These are phyloP conservation scores for Centropus unirufus DNA, from an alignment of 2,113 vertebrate species.

Conservation along the genomic window DNA sequence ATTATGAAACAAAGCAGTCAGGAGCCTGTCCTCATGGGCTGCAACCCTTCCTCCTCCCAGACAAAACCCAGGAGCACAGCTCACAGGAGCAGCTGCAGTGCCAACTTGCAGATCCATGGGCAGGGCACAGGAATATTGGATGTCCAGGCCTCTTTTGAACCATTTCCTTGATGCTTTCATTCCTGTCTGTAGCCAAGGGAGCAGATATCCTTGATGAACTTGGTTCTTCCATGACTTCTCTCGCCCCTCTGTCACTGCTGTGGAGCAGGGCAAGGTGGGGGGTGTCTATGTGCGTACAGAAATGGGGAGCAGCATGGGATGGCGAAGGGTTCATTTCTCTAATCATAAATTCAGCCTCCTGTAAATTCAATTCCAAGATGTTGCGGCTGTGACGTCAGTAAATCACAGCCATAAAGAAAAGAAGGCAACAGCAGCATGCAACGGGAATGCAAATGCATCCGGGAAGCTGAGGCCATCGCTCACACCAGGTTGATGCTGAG, in stretches of 20 bases:
- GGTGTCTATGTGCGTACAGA: not conserved
- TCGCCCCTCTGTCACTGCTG: accelerated
- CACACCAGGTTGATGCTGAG: accelerated
- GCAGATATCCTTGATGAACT: not conserved
- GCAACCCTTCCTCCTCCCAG: not conserved
- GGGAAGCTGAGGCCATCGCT: not conserved
- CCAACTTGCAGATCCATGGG: not conserved
- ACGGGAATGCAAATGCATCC: not conserved
- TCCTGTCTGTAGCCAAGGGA: not conserved
- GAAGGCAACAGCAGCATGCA: not conserved
- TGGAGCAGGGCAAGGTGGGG: not conserved
- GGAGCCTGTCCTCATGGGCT: not conserved
- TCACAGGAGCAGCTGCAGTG: not conserved
- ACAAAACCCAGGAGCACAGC: not conserved
- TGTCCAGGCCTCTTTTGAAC: not conserved
- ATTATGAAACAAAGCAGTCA: not conserved
- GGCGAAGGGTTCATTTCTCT: not conserved
- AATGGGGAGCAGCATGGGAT: accelerated
- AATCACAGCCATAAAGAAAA: slow-evolving; percentile 7
- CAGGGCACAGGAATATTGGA: not conserved
- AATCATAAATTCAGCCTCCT: not conserved
- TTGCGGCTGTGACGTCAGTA: slow-evolving; percentile 6
- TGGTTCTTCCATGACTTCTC: accelerated
- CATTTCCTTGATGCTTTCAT: not conserved
- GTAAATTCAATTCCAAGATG: not conserved